Base-by-base conservation (phyloP, 2,888 invertebrate genomes). In the Candidula unifasciata region DNA sequence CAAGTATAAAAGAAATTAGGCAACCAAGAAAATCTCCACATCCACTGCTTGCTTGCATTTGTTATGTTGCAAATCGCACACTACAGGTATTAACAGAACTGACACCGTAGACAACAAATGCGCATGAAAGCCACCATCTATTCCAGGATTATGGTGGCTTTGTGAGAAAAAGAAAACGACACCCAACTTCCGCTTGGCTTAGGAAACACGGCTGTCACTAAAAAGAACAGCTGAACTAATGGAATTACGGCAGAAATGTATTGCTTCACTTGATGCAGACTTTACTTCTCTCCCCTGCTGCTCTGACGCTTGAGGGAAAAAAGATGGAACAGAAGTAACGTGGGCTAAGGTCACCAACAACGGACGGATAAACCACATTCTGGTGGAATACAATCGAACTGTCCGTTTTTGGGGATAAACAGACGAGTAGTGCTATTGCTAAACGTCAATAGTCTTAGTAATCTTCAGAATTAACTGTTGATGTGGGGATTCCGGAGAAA, bases 181-280 rank as follows among this genome's bases (percentile, higher is more conserved):
- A 69, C 24, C 69, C 21, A 69, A 35, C 69, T 69, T 69, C 69
- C 37, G 37, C 18, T 18, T 69, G 37, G 35, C 18, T 69, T 69
- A 69, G 35, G 24, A 69, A 69, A 69, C 35, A 69, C 8, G 33
- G 35, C 6, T 24, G 18, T 35, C 69, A 27, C 69, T 16, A 24
- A 33, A 35, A 24, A 69, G 69, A 69, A 35, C 24, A 37, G 60
- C 77, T 3, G 33, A 54, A 54, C 33, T 77, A 77, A 77, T 77
- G 57, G 54, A 24, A 77, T 77, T 77, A 77, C 30, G 24, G 33
- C 30, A n/a, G 57, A 77, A 77, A 33, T 60, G 57, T 77, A 77
- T 77, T 60, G 30, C 30, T 77, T 33, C 54, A 24, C 30, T 35
- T 69, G 69, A 18, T 5, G 37, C 35, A 3, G n/a, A 44, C 13